A percentile compares a stretch with the other conserved stretches of the same genome.
These are phyloP conservation scores for Labroides dimidiatus DNA, from an alignment of 2,797 vertebrate species.

Conservation along the genomic window DNA sequence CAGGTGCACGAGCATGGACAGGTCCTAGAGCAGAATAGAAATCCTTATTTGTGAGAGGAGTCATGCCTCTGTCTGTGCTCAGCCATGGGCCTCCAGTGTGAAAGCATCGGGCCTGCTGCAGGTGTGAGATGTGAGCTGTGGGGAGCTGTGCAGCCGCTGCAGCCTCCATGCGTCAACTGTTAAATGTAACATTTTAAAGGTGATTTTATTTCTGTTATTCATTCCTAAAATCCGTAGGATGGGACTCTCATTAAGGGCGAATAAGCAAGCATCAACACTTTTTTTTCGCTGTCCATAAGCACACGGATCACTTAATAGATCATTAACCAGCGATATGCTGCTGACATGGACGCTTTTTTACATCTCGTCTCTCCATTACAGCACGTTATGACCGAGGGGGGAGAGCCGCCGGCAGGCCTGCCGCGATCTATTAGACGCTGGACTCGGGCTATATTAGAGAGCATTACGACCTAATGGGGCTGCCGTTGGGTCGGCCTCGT, in stretches of 20 bases:
- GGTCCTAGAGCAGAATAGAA: constrained; percentile 57
- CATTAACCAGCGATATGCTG: constrained; percentile 91
- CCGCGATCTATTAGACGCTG: constrained; percentile 73
- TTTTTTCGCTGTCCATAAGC: constrained; percentile 89
- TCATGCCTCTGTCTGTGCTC: constrained; percentile 35
- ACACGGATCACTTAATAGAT: constrained; percentile 89
- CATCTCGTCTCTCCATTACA: constrained; percentile 86
- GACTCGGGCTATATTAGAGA: constrained; percentile 78
- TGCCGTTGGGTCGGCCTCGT: constrained; percentile 75
- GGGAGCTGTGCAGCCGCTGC: constrained; percentile 67
- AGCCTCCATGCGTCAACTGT: constrained; percentile 78
- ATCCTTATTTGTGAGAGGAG: constrained; percentile 55
- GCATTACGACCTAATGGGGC: constrained; percentile 79
- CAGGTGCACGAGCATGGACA: constrained; percentile 38
- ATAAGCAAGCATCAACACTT: constrained; percentile 90
- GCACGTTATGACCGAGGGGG: constrained; percentile 80
- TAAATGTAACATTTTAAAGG: constrained; percentile 84
- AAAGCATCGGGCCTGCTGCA: constrained; percentile 66
- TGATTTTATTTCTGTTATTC: constrained; percentile 89
- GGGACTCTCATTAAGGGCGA: constrained; percentile 87
- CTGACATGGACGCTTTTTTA: constrained; percentile 87
- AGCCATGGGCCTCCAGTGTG: constrained; percentile 67
- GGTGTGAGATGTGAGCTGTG: constrained; percentile 69
- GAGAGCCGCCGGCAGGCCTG: constrained; percentile 77
- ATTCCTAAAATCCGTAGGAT: constrained; percentile 90